Evolutionary conservation across 2,888 invertebrate genomes (phyloP).

Genomic region (Ephialtes manifestator): DNA sequence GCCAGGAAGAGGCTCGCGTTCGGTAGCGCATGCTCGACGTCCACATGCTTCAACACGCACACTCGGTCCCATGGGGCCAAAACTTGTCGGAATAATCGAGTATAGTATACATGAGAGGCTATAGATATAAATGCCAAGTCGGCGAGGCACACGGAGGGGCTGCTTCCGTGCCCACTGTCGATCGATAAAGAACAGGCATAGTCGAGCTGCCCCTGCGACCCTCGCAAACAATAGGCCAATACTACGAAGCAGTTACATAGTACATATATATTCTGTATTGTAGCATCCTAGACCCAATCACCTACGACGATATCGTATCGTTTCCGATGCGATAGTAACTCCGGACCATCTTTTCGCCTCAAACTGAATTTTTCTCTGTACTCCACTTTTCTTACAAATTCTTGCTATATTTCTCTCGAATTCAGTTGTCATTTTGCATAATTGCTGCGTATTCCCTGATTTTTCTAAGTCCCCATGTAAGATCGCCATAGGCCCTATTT

Average conservation of each 20-base stretch:
- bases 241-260: slow-evolving; percentile 11
- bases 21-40: slow-evolving; percentile 20
- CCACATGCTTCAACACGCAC: slow-evolving; percentile 20
- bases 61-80: slow-evolving; percentile 35
- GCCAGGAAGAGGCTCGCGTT: neutral
- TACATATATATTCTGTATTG: neutral
- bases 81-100: slow-evolving; percentile 48
- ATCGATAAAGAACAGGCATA: slow-evolving; percentile 45
- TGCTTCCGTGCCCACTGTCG: slow-evolving; percentile 1
- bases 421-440: no score
- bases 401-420: no score
- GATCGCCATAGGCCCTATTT: no score
- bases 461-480: no score
- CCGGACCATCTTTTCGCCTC: neutral
- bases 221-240: slow-evolving; percentile 34
- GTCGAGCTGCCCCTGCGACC: slow-evolving; percentile 16
- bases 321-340: slow-evolving; percentile 3
- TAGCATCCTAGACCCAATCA: neutral
- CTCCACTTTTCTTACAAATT: no score
- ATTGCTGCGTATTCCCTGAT: no score
- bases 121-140: slow-evolving; percentile 39
- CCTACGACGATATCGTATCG: neutral
- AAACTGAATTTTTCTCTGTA: no score
- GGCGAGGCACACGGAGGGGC: neutral
- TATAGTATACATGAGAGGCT: neutral